phyloP scores from a whole-genome alignment of 2,113 vertebrate genomes.

The Gambusia affinis region DNA sequence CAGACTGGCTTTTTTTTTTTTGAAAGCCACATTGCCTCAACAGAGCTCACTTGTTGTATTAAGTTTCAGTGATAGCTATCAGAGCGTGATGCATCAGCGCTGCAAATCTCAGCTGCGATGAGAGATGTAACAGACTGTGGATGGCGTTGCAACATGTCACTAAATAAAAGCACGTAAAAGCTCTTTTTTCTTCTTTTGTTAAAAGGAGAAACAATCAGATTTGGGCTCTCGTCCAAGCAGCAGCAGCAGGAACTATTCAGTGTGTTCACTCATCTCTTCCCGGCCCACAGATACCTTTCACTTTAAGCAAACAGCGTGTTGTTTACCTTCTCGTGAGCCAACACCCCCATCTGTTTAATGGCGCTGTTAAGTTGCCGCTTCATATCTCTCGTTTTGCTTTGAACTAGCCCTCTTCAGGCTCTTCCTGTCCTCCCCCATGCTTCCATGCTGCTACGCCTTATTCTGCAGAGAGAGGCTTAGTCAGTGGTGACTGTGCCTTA shows the following conservation, averaged over 20 bases:
- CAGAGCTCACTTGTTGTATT: slow-evolving; percentile 20
- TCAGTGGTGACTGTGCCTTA: slow-evolving; percentile 68
- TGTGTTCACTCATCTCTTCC: slow-evolving; percentile 25
- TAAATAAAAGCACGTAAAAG: slow-evolving; percentile 9
- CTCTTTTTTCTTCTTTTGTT: slow-evolving; percentile 18
- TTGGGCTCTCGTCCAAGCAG: slow-evolving; percentile 13
- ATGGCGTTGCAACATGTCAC: slow-evolving; percentile 20
- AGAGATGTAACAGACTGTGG: slow-evolving; percentile 30
- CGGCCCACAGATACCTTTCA: slow-evolving; percentile 42
- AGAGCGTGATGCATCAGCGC: slow-evolving; percentile 36
- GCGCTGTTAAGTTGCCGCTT: slow-evolving; percentile 36
- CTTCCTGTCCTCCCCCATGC: slow-evolving; percentile 49
- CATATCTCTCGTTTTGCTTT: slow-evolving; percentile 30
- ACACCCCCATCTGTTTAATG: slow-evolving; percentile 37
- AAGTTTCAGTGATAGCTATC: slow-evolving; percentile 52
- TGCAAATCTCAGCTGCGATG: slow-evolving; percentile 30
- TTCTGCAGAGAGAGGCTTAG: slow-evolving; percentile 56
- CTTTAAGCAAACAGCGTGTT: slow-evolving; percentile 31
- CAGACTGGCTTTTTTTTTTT: slow-evolving; percentile 33
- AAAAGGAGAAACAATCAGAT: slow-evolving; percentile 2
- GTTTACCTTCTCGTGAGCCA: slow-evolving; percentile 48
- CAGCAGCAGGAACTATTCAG: slow-evolving; percentile 10
- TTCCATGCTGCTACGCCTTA: slow-evolving; percentile 42
- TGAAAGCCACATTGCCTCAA: slow-evolving; percentile 22
- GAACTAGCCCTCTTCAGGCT: slow-evolving; percentile 40